Evolutionary conservation across 2,888 invertebrate species (phyloP), one percentile per base, ranked within the genome.

Genomic region (Leptogaster cylindrica): DNA sequence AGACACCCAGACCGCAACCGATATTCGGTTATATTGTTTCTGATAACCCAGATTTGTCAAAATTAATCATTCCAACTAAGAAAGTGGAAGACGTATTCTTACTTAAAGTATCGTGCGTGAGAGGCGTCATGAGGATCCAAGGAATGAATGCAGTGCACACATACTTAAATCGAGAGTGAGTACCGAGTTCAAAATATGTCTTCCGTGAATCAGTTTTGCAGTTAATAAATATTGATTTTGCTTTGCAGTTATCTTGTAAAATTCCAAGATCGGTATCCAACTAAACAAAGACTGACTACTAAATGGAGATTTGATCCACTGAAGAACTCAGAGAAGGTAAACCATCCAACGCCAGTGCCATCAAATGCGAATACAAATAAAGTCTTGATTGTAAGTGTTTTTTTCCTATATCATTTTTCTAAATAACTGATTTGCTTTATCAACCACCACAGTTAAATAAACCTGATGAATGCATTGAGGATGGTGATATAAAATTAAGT

Each of bases 121-220:
- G 44, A 16, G 61, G 61, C 12, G 20, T 61, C 3, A n/a, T 18
- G 4, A 20, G 44, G 18, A 14, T 61, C 25, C 41, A 20, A 14
- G 41, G 44, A 16, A 16, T 61, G 10, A 28, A 61, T 10, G 27
- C 44, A 12, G 27, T 61, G 18, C 27, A 61, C 28, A 61, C 14
- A 7, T 61, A 44, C 44, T 2, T 61, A 18, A 18, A 46, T 23
- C 5, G 23, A n/a, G n/a, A n/a, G n/a, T n/a, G n/a, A n/a, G n/a
- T n/a, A n/a, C n/a, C n/a, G n/a, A n/a, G n/a, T n/a, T n/a, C n/a
- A n/a, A n/a, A n/a, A n/a, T n/a, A n/a, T n/a, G n/a, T 36, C 2
- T 10, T 12, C 10, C 36, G 3, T 36, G 10, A 6, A 36, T 10
- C 4, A 36, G 36, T 36, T 36, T 8, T 31, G 5, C 10, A 31